A percentile compares a stretch with the other conserved stretches of the same genome.
Conservation (phyloP, 2,888 invertebrate species). For the Halictus quadricinctus region DNA sequence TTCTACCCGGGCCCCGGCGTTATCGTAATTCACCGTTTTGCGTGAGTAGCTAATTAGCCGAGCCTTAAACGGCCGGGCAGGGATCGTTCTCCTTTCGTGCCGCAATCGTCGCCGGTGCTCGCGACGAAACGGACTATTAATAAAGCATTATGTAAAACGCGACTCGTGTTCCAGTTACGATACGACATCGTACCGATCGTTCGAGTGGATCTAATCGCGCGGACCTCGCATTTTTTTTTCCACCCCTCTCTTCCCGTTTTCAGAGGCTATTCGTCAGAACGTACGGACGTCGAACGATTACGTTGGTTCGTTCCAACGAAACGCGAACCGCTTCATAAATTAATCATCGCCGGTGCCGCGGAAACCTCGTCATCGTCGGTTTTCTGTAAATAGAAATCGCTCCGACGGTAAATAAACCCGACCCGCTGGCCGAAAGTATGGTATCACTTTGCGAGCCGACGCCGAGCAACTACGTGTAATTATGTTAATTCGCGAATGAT, state of each 20-base stretch:
- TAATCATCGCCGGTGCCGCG: not conserved
- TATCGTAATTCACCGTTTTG: conserved; percentile 58
- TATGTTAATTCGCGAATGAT: not conserved
- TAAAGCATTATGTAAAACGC: conserved; percentile 50
- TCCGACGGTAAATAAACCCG: not conserved
- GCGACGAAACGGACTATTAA: conserved; percentile 42
- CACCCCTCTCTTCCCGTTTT: not conserved
- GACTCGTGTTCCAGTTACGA: conserved; percentile 44
- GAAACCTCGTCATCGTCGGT: not conserved
- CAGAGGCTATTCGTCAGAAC: conserved; percentile 14
- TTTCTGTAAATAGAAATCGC: not conserved
- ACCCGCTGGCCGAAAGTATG: not conserved
- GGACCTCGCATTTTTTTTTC: not conserved
- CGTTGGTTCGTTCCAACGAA: not conserved
- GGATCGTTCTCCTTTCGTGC: conserved; percentile 51
- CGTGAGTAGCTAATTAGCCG: conserved; percentile 53
- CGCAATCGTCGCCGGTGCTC: conserved; percentile 30
- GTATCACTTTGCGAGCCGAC: not conserved
- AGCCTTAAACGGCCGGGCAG: conserved; percentile 18
- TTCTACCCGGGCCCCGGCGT: conserved; percentile 27
- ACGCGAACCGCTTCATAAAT: conserved; percentile 1
- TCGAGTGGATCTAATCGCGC: conserved; percentile 24
- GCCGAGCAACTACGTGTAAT: not conserved
- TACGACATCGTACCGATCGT: conserved; percentile 23
- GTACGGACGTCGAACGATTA: conserved; percentile 6